Evolutionary conservation across 2,113 vertebrate species (phyloP).

Genomic region (Empidonax alnorum): DNA sequence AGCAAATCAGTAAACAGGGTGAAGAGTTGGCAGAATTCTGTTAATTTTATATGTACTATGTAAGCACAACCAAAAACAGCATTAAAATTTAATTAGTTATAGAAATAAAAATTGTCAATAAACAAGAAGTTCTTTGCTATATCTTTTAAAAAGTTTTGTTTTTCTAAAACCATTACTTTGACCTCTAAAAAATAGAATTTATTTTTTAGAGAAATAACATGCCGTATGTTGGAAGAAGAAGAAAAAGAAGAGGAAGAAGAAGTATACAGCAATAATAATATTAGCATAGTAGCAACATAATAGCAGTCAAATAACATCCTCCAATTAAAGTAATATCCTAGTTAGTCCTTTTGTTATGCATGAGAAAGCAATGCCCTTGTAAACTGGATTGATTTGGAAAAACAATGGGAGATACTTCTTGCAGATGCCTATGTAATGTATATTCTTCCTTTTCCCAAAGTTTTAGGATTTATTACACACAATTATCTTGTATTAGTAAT

Average conservation of each 20-base stretch:
- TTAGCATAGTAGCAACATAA: not conserved
- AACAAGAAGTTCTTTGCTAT: not conserved
- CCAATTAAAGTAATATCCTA: not conserved
- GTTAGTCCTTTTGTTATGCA: not conserved
- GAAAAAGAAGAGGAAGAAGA: not conserved
- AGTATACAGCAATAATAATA: not conserved
- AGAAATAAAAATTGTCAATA: not conserved
- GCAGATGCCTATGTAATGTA: not conserved
- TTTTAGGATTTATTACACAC: not conserved
- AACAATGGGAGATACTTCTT: not conserved
- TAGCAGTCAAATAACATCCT: not conserved
- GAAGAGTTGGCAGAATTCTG: not conserved
- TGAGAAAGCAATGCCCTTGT: not conserved
- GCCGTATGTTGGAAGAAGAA: no score
- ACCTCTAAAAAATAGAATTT: not conserved
- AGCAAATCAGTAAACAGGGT: not conserved
- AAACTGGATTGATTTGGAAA: not conserved
- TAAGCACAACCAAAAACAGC: not conserved
- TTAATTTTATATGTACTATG: not conserved
- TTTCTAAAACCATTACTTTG: not conserved
- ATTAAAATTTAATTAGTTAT: not conserved
- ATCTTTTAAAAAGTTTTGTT: not conserved
- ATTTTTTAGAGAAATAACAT: not conserved
- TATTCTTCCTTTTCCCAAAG: not conserved
- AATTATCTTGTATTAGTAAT: conserved; percentile 1